phyloP scores from a whole-genome alignment of 2,888 invertebrate species.

The Pandemis cinnamomeana region DNA sequence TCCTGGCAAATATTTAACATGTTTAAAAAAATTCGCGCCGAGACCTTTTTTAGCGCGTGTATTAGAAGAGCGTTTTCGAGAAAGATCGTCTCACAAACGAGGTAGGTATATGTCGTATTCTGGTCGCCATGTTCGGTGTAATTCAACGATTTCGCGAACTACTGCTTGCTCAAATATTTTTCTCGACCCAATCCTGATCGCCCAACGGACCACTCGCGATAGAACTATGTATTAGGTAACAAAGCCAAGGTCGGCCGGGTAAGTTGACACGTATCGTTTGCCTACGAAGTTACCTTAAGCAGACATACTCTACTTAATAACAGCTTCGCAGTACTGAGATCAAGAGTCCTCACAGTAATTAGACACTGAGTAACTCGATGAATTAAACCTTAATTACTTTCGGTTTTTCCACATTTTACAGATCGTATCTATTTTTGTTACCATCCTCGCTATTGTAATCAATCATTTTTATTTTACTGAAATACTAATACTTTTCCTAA shows the following conservation, averaged over 20 bases:
- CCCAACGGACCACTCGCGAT: constrained; percentile 2
- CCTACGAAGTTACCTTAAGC: constrained; percentile 7
- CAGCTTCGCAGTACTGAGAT: constrained; percentile 8
- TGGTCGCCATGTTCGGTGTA: constrained; percentile 3
- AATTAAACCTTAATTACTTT: not conserved
- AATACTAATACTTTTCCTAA: too few species aligned
- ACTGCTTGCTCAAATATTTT: constrained; percentile 15
- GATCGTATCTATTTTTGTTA: not conserved
- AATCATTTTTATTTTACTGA: not conserved
- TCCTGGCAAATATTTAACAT: not conserved
- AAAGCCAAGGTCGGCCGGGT: constrained; percentile 15
- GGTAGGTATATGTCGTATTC: constrained; percentile 10
- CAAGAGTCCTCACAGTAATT: not conserved
- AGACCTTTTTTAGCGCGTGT: not conserved
- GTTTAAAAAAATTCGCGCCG: not conserved
- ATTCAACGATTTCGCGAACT: constrained; percentile 20
- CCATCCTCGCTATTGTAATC: not conserved
- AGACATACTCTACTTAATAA: constrained; percentile 9
- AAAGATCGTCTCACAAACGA: constrained; percentile 13
- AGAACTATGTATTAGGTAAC: constrained; percentile 23
- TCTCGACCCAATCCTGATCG: not conserved
- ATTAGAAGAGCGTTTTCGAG: constrained; percentile 17
- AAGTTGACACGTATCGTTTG: constrained; percentile 24
- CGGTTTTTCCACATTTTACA: not conserved
- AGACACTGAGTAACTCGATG: not conserved